Evolutionary conservation across 2,888 invertebrate species (phyloP).

Genomic region (Spicauda simplicius): DNA sequence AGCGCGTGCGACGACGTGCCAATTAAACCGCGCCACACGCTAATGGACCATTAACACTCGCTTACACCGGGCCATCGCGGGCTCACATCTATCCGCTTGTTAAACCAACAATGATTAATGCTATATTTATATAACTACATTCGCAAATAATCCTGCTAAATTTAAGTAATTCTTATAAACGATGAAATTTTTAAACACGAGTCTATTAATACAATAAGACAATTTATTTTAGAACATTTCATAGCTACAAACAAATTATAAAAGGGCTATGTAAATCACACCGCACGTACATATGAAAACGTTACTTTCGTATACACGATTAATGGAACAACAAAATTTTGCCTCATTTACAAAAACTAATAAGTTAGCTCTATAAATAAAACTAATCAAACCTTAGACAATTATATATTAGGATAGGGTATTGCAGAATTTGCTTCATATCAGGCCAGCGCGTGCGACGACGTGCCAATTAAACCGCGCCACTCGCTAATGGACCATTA

Average conservation of each 20-base stretch:
- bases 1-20: conserved; percentile 45
- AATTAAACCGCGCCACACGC: conserved; percentile 44
- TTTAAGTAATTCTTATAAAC: too few relatives aligned
- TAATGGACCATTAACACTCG: conserved; percentile 81
- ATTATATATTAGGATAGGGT: neutral
- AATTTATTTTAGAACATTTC: too few relatives aligned
- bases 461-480: conserved; percentile 32
- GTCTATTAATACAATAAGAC: too few relatives aligned
- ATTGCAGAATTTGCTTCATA: neutral
- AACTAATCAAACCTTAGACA: conserved; percentile 8
- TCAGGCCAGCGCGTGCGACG: conserved; percentile 45
- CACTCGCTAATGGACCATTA: conserved; percentile 74
- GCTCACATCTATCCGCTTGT: conserved; percentile 38
- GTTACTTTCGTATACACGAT: too few relatives aligned
- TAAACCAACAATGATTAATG: conserved; percentile 2
- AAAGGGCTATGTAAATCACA: too few relatives aligned
- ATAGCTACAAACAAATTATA: too few relatives aligned
- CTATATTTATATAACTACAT: neutral
- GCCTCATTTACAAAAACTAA: too few relatives aligned
- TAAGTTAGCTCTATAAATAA: neutral
- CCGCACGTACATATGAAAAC: too few relatives aligned
- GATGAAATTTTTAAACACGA: too few relatives aligned
- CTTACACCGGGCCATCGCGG: conserved; percentile 46
- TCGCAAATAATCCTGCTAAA: too few relatives aligned
- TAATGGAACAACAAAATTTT: too few relatives aligned